Base-by-base conservation (phyloP, 2,888 invertebrate species). In the Megaustenia siamemsis region DNA sequence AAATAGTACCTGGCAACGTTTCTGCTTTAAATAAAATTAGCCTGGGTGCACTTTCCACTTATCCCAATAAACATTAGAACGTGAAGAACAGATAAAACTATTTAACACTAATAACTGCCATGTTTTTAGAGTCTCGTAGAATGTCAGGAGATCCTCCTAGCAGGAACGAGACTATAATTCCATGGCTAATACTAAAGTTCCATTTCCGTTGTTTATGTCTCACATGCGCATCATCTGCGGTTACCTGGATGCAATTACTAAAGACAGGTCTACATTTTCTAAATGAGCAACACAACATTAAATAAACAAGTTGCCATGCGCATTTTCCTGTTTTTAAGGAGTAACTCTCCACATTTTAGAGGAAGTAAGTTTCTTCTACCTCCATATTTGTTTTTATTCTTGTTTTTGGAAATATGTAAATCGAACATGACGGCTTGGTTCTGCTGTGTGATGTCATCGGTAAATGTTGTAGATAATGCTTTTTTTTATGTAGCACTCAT, bases 181-280 rank as follows among this genome's bases (percentile, higher is more conserved):
- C 49, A 15, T 24, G 15, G 66, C 45, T 66, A 43, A 79, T 45
- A 32, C 60, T 21, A 15, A 6, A 45, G 28, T 24, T 38, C 28
- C 49, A 63, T 45, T 79, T 45, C 79, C 66, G 32, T 15, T 79
- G 66, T 66, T 79, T n/a, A 79, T 18, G 28, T 68, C 45, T n/a
- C 79, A 66, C 32, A 45, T 66, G 66, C 43, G 28, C 77, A 56
- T 0, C 43, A 24, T 10, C 10, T 56, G 24, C 28, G 38, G 56
- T 35, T 77, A 56, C 56, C 77, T 77, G 77, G 40, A 77, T n/a
- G n/a, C 77, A 56, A 77, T 77, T 77, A 77, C 38, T 2, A n/a
- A 40, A 60, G 60, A 56, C 56, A 60, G 53, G 21, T 49, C 75
- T 21, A 75, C 49, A 77, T 60, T 18, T 35, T 77, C 77, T 56